Percentiles rank a stretch among this genome's conserved stretches.
Evolutionary conservation across 2,797 vertebrate genomes (phyloP).

Genomic region (Spinus pinus): DNA sequence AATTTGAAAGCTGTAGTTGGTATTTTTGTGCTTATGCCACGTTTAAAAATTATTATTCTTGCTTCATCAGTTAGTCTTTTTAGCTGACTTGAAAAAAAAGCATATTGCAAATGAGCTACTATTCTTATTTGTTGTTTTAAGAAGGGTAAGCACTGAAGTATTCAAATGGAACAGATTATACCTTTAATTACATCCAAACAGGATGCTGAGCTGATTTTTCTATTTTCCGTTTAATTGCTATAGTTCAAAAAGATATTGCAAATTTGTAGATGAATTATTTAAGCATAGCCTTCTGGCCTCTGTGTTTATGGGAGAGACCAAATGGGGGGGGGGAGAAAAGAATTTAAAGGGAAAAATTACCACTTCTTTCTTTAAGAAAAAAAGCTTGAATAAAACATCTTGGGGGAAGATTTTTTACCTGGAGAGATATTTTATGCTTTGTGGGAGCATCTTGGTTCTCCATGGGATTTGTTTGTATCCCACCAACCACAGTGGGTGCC

Average conservation of each 20-base stretch:
- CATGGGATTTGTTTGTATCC: neutral
- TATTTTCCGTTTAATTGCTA: constrained; percentile 78
- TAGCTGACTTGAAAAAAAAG: constrained; percentile 53
- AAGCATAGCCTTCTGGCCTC: constrained; percentile 69
- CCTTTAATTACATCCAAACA: constrained; percentile 80
- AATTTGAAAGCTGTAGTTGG: constrained; percentile 8
- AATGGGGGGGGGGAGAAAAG: neutral
- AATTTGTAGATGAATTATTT: constrained; percentile 73
- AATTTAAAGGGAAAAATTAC: constrained; percentile 41
- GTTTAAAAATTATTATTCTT: constrained; percentile 68
- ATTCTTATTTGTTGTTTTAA: constrained; percentile 79
- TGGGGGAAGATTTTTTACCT: neutral
- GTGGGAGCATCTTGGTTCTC: neutral
- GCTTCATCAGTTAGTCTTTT: constrained; percentile 70
- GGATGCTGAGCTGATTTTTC: constrained; percentile 76
- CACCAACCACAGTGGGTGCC: neutral
- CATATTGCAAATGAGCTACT: constrained; percentile 71
- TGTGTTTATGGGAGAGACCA: constrained; percentile 57
- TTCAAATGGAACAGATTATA: constrained; percentile 80
- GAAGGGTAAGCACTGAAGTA: constrained; percentile 69
- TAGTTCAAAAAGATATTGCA: constrained; percentile 74
- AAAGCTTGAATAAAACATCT: constrained; percentile 23
- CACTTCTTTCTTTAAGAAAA: constrained; percentile 13
- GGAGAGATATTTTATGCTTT: neutral
- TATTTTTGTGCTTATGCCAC: constrained; percentile 43